A percentile compares a stretch with the other conserved stretches of the same genome.
phyloP scores from a whole-genome alignment of 2,888 invertebrate species.

The Entomobrya proxima region DNA sequence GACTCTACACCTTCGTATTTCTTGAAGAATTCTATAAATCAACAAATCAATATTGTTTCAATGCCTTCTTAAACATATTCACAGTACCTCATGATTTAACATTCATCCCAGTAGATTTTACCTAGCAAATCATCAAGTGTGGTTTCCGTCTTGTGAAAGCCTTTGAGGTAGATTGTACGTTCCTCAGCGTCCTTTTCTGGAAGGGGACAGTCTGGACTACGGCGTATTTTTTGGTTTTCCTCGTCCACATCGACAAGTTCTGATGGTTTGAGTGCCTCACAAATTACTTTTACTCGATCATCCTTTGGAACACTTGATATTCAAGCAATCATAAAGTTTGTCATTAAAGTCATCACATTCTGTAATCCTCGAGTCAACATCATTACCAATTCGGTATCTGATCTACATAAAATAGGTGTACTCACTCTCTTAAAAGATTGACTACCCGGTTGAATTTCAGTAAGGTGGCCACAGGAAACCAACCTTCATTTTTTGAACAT shows the following conservation, averaged over 20 bases:
- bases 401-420: too few relatives aligned
- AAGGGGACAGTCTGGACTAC: conserved; percentile 85
- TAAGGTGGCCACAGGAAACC: conserved; percentile 91
- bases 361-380: too few relatives aligned
- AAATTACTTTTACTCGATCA: conserved; percentile 50
- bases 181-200: conserved; percentile 90
- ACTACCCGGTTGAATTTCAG: conserved; percentile 88
- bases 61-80: too few relatives aligned
- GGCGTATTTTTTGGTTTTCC: conserved; percentile 84
- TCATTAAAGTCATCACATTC: too few relatives aligned
- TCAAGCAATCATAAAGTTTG: background rate
- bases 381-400: too few relatives aligned
- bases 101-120: too few relatives aligned
- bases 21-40: conserved; percentile 81
- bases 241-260: conserved; percentile 81
- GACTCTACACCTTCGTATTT: conserved; percentile 84
- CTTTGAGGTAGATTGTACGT: conserved; percentile 92
- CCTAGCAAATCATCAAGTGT: conserved; percentile 84
- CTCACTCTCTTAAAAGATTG: conserved; percentile 68
- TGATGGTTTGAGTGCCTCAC: conserved; percentile 66
- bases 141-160: conserved; percentile 83
- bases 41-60: background rate
- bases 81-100: too few relatives aligned
- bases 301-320: conserved; percentile 59
- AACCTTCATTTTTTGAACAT: conserved; percentile 90